Evolutionary conservation across 2,113 vertebrate species (phyloP).

Genomic region (Platysternon megacephalum): DNA sequence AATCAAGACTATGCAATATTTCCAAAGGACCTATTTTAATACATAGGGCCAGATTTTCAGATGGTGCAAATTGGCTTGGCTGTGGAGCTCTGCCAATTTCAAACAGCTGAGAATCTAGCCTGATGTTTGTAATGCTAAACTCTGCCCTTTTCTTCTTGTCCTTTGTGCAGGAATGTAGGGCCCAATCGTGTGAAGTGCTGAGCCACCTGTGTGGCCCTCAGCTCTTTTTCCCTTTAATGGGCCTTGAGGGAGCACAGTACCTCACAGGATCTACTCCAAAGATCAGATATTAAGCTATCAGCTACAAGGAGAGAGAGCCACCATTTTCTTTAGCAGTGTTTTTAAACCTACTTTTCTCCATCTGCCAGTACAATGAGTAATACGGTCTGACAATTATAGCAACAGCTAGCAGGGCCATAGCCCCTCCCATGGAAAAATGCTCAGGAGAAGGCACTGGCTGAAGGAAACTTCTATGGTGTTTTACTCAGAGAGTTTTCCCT

Average conservation of each 20-base stretch:
- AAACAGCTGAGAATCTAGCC: neutral
- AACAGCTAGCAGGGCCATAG: neutral
- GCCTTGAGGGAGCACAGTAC: neutral
- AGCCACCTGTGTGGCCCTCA: fast-evolving
- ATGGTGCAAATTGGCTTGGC: neutral
- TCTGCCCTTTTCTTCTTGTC: neutral
- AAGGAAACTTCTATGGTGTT: neutral
- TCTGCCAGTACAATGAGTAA: fast-evolving
- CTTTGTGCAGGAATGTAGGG: neutral
- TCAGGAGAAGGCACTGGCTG: fast-evolving
- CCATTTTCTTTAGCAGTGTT: neutral
- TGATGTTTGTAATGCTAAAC: neutral
- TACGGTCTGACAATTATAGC: neutral
- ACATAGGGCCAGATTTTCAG: neutral
- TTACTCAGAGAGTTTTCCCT: neutral
- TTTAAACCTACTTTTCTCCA: neutral
- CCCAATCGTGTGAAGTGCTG: neutral
- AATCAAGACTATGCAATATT: constrained; percentile 40
- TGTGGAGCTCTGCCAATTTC: neutral
- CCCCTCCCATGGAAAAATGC: neutral
- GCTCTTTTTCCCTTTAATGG: fast-evolving
- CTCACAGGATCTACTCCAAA: fast-evolving
- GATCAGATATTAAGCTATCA: neutral
- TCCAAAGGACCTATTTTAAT: neutral
- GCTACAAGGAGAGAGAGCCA: neutral